A percentile compares a stretch with the other conserved stretches of the same genome.
Conservation (phyloP, 2,888 invertebrate genomes). For the Hirtodrosophila alboralis region DNA sequence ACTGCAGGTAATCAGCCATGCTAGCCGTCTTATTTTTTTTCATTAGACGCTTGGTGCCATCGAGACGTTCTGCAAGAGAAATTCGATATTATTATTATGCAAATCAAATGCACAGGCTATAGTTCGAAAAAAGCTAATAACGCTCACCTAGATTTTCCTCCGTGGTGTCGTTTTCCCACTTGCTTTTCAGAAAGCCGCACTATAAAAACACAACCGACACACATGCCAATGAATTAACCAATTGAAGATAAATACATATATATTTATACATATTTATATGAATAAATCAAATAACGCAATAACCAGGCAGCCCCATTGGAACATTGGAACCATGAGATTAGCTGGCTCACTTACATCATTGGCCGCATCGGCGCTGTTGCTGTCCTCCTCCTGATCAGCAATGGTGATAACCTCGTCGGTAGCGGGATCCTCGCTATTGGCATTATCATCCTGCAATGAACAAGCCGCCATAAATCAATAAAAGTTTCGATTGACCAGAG, state of each 20-base stretch:
- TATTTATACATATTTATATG: constrained; percentile 12
- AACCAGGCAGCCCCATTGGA: not conserved
- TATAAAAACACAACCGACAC: constrained; percentile 51
- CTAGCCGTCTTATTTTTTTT: constrained; percentile 86
- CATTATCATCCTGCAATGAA: constrained; percentile 77
- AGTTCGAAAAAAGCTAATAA: not conserved
- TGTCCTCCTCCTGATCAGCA: constrained; percentile 51
- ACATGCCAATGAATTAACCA: constrained; percentile 32
- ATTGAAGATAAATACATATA: constrained; percentile 14
- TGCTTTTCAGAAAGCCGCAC: constrained; percentile 86
- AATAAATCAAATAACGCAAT: constrained; percentile 12
- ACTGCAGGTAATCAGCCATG: constrained; percentile 96
- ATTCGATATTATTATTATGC: not conserved
- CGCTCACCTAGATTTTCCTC: constrained; percentile 92
- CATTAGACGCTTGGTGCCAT: constrained; percentile 91
- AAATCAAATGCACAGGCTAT: not conserved
- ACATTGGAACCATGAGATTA: constrained; percentile 4
- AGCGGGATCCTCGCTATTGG: constrained; percentile 43
- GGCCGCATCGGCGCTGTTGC: constrained; percentile 56
- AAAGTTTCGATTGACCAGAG: constrained; percentile 39
- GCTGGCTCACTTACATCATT: constrained; percentile 53
- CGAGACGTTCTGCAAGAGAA: constrained; percentile 92
- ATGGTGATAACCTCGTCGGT: constrained; percentile 15
- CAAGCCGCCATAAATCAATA: constrained; percentile 65
- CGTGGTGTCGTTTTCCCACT: constrained; percentile 95